phyloP scores from a whole-genome alignment of 1,140 invertebrate genomes.

The Cryptotermes secundus region DNA sequence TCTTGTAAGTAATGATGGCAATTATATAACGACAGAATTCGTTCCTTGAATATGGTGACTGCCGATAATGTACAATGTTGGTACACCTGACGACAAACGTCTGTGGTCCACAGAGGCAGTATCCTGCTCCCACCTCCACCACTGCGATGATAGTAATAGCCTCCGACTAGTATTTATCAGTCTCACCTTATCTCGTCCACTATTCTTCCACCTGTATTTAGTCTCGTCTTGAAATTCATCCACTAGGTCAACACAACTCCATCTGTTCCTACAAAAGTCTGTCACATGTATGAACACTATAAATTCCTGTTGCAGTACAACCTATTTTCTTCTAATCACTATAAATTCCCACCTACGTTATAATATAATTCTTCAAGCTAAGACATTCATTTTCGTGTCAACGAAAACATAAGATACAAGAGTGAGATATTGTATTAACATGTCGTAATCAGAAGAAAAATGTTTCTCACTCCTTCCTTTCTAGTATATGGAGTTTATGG shows the following conservation, averaged over 20 bases:
- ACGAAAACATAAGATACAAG: not conserved
- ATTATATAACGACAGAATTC: not conserved
- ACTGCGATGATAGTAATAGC: not conserved
- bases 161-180: not conserved
- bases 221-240: not conserved
- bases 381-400: not conserved
- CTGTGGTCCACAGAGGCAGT: not conserved
- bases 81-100: not conserved
- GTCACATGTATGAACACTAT: not conserved
- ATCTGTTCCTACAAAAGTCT: not conserved
- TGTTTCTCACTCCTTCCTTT: not conserved
- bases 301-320: not conserved
- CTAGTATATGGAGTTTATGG: not conserved
- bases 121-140: not conserved
- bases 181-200: not conserved
- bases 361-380: not conserved
- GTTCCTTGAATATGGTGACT: not conserved
- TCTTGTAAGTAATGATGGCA: not conserved
- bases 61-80: not conserved
- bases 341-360: not conserved
- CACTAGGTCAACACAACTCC: not conserved
- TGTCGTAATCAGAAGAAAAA: constrained; percentile 1
- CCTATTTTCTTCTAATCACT: not conserved
- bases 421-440: not conserved
- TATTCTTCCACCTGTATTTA: not conserved